Evolutionary conservation across 2,797 vertebrate genomes (phyloP).

Genomic region (Catostomus latipinnis): DNA sequence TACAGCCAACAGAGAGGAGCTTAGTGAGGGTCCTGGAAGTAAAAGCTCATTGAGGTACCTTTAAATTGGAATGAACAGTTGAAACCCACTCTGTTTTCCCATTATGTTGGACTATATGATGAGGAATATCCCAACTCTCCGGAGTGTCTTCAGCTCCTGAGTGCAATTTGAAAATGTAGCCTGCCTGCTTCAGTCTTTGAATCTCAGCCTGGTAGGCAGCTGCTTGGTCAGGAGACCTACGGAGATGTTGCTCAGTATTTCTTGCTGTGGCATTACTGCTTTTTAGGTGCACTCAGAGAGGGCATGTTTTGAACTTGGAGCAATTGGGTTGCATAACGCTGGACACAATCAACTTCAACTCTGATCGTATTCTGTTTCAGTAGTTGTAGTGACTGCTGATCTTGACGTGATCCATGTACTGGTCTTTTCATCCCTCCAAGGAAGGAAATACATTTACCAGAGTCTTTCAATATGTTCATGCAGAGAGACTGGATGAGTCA

Average conservation of each 20-base stretch:
- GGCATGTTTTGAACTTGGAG: background rate
- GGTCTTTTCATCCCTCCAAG: background rate
- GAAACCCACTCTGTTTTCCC: slow-evolving; percentile 3
- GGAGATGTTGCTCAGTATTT: background rate
- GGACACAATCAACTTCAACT: background rate
- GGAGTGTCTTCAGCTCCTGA: background rate
- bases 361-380: slow-evolving; percentile 14
- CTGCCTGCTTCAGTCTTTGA: background rate
- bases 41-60: slow-evolving; percentile 26
- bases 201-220: background rate
- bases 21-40: slow-evolving; percentile 8
- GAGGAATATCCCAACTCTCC: slow-evolving; percentile 13
- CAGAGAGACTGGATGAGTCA: background rate
- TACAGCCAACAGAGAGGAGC: slow-evolving; percentile 3
- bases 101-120: slow-evolving; percentile 32
- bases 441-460: background rate
- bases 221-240: background rate
- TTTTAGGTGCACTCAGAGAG: background rate
- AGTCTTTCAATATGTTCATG: background rate
- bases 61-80: slow-evolving; percentile 13
- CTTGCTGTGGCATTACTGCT: background rate
- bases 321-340: background rate
- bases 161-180: background rate
- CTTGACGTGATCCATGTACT: background rate
- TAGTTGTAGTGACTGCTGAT: background rate